Base-by-base conservation (phyloP, 2,113 vertebrate species). In the Microtus ochrogaster region DNA sequence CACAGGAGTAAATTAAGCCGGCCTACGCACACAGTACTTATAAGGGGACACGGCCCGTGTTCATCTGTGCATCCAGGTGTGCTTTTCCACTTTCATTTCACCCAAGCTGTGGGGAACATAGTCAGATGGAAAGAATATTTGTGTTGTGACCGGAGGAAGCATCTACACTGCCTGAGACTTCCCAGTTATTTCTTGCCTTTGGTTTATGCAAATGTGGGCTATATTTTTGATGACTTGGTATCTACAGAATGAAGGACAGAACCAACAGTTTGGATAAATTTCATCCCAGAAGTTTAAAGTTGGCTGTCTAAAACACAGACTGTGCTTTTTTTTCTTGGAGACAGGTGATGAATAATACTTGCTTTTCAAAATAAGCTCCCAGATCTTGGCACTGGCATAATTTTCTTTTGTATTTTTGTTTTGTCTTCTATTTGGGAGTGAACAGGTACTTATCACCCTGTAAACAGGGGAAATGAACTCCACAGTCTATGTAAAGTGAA, bases 51-150 rank as follows among this genome's bases (percentile, higher is more conserved):
- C 28, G 33, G 49, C 9, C 91, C 26, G 0, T 13, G 7, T 89
- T 93, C 87, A 33, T 55, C 39, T 41, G 30, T n/a, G 30, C 47
- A 36, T 66, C 72, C 65, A 88, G 44, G 58, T 90, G 83, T 79
- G 30, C 44, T 93, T 95, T 91, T 96, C 76, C 81, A 70, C 94
- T 94, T 94, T 91, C 86, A 66, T 96, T 96, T 92, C 66, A 88
- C 78, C 58, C 66, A 89, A 44, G 36, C 19, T 96, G 22, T 84
- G 14, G 28, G 39, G 79, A 8, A 78, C 94, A 82, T 13, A 36
- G 65, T 68, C 47, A 36, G 26, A 33, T 73, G 49, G 39, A 55
- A 88, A n/a, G 17, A 28, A 78, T 91, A 55, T 28, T 28, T 63
- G 24, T 90, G 73, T 70, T 5, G 13, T 79, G 28, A 91, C 68